These are phyloP conservation scores for Montipora cactus DNA, from an alignment of 64 coral and sea anemone genomes.

Conservation along the genomic window DNA sequence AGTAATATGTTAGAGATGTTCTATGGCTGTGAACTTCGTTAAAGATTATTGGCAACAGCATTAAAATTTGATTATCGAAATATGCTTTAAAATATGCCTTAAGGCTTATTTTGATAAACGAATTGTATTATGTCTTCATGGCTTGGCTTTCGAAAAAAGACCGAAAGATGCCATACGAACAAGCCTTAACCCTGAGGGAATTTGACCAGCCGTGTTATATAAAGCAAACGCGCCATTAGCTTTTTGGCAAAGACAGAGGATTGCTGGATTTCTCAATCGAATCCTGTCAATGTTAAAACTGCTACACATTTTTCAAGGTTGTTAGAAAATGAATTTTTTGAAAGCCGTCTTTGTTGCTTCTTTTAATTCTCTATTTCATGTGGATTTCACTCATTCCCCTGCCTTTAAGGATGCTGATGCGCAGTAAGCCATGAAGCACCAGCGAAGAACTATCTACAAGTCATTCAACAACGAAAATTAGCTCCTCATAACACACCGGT, in stretches of 20 bases:
- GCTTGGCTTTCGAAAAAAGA: not conserved
- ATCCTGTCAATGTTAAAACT: not conserved
- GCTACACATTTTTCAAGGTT: not conserved
- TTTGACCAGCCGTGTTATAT: not conserved
- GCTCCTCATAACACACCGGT: not conserved
- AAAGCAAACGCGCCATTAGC: not conserved
- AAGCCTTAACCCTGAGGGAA: not conserved
- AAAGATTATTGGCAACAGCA: not conserved
- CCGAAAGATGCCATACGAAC: not conserved
- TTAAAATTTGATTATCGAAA: conserved; percentile 22
- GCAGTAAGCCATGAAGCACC: not conserved
- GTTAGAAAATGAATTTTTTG: not conserved
- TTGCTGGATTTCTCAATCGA: not conserved
- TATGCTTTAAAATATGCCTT: conserved; percentile 7
- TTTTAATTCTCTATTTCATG: not conserved
- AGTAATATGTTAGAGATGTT: not conserved
- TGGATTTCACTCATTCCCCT: not conserved
- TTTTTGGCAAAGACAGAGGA: not conserved
- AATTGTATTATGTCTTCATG: not conserved
- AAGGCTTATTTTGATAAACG: conserved; percentile 3
- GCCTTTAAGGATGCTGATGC: not conserved
- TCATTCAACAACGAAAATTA: not conserved
- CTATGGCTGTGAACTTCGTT: not conserved
- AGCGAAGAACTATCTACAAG: not conserved
- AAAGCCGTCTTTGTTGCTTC: not conserved